Conservation (phyloP, 2,797 vertebrate genomes). For the Ctenochaetus hawaiiensis region DNA sequence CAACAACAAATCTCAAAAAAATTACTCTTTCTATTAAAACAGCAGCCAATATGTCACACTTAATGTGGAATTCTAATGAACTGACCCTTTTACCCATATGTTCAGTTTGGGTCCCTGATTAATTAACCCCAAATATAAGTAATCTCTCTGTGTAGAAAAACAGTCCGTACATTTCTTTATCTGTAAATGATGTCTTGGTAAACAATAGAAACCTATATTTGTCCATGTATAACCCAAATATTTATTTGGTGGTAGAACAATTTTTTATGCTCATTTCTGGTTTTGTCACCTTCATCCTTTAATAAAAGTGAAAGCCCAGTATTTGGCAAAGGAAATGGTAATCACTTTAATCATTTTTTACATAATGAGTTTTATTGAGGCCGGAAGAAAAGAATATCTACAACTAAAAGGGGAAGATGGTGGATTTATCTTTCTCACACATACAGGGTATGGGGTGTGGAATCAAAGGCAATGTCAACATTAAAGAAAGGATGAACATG, state of each 20-base stretch:
- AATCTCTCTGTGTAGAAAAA: not conserved
- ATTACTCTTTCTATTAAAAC: not conserved
- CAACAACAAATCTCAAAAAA: not conserved
- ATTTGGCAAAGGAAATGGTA: not conserved
- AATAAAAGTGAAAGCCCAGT: not conserved
- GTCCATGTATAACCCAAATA: not conserved
- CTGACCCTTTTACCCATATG: not conserved
- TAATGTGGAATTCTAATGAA: not conserved
- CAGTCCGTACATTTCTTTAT: not conserved
- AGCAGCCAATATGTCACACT: not conserved
- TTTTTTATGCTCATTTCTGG: not conserved
- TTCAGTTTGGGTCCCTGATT: not conserved
- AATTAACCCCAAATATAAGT: not conserved
- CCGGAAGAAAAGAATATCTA: not conserved
- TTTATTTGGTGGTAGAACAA: not conserved
- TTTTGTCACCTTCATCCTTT: not conserved
- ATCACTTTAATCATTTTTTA: not conserved
- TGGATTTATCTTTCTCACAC: not conserved
- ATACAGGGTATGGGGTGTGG: not conserved
- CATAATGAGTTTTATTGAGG: not conserved
- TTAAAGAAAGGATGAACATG: not conserved
- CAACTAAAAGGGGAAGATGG: too few species aligned
- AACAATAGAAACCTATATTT: not conserved
- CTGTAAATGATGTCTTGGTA: not conserved
- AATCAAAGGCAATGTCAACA: slow-evolving; percentile 6